phyloP scores from a whole-genome alignment of 2,888 invertebrate species.

The Drosophila diplacantha region DNA sequence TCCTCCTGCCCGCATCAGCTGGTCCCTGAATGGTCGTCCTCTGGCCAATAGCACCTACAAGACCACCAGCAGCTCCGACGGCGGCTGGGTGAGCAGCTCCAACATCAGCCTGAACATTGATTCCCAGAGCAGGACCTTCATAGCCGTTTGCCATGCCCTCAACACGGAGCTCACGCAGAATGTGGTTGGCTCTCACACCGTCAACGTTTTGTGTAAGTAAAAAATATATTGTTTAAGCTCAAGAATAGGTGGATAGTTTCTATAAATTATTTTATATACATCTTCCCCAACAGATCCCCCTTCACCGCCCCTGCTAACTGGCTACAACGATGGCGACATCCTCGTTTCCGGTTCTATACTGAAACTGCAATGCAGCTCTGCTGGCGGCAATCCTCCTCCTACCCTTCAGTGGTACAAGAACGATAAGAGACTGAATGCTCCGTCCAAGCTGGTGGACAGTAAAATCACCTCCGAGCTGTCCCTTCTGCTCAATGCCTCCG shows the following conservation, averaged over 20 bases:
- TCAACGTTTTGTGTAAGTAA: conserved; percentile 75
- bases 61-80: conserved; percentile 60
- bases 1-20: conserved; percentile 73
- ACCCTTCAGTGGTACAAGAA: conserved; percentile 74
- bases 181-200: conserved; percentile 75
- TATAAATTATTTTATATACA: not conserved
- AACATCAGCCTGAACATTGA: conserved; percentile 72
- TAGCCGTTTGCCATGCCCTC: conserved; percentile 74
- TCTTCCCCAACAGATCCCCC: conserved; percentile 64
- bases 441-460: conserved; percentile 65
- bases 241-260: not conserved
- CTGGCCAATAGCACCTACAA: conserved; percentile 65
- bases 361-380: conserved; percentile 72
- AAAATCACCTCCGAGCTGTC: conserved; percentile 73
- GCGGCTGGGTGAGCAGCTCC: conserved; percentile 75
- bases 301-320: conserved; percentile 70
- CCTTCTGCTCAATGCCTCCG: conserved; percentile 73
- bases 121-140: conserved; percentile 72
- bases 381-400: conserved; percentile 74
- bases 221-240: not conserved
- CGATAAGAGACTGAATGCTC: conserved; percentile 73
- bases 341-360: conserved; percentile 74
- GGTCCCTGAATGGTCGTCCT: conserved; percentile 75
- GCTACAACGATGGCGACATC: conserved; percentile 74
- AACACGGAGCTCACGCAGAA: conserved; percentile 74